Evolutionary conservation across 1,140 invertebrate species (phyloP).

Genomic region (Drosophila mauritiana): DNA sequence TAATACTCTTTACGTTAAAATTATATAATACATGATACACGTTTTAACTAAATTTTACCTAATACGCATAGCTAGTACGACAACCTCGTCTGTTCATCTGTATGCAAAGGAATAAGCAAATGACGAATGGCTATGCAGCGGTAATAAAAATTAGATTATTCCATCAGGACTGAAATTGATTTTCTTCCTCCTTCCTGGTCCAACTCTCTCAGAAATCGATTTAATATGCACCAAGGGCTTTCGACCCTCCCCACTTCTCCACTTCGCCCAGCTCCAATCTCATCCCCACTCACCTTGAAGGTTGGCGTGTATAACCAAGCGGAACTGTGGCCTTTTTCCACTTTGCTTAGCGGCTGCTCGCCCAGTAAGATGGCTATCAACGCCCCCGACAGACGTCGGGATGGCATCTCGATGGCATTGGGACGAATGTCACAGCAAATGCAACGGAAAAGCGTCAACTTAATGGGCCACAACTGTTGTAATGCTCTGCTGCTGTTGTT

Average conservation of each 20-base stretch:
- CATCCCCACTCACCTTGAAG: constrained; percentile 18
- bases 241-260: constrained; percentile 8
- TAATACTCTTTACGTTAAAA: too few species aligned
- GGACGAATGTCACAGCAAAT: constrained; percentile 42
- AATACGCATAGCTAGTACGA: not conserved
- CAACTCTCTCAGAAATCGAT: constrained; percentile 20
- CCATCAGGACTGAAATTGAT: constrained; percentile 27
- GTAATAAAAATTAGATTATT: constrained; percentile 53
- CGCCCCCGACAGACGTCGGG: constrained; percentile 18
- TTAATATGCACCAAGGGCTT: constrained; percentile 10
- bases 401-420: constrained; percentile 3
- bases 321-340: constrained; percentile 47
- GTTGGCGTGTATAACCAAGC: constrained; percentile 31
- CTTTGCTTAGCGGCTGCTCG: constrained; percentile 35
- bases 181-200: constrained; percentile 5
- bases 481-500: constrained; percentile 28
- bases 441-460: constrained; percentile 58
- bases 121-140: constrained; percentile 41
- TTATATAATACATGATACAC: not conserved
- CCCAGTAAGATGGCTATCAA: constrained; percentile 39
- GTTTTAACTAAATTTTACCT: not conserved
- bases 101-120: constrained; percentile 18
- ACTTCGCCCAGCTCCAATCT: not conserved
- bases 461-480: constrained; percentile 54
- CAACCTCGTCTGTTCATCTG: not conserved